phyloP scores from a whole-genome alignment of 2,113 vertebrate genomes.

The Passer montanus region DNA sequence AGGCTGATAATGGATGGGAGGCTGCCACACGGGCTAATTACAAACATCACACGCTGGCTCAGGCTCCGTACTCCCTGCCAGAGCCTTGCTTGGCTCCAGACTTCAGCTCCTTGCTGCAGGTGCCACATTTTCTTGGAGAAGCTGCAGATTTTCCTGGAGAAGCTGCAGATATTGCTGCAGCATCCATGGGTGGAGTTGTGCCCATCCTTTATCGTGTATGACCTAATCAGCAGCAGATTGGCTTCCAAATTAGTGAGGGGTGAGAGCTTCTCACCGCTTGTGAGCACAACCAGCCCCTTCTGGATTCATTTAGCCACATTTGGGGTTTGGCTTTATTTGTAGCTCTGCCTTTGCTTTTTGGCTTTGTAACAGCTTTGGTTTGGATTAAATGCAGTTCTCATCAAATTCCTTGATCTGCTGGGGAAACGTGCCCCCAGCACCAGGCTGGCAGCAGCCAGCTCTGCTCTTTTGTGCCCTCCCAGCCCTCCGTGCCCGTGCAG shows the following conservation, averaged over 20 bases:
- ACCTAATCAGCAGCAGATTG: background rate
- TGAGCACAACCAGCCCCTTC: background rate
- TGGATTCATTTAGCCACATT: fast-evolving
- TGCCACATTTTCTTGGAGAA: background rate
- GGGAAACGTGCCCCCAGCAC: background rate
- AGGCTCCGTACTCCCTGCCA: background rate
- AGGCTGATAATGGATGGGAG: constrained; percentile 8
- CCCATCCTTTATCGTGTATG: background rate
- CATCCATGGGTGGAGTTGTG: fast-evolving
- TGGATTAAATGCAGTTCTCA: background rate
- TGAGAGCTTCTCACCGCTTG: background rate
- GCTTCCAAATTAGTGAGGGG: background rate
- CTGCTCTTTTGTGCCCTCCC: background rate
- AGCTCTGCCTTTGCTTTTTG: background rate
- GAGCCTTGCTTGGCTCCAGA: background rate
- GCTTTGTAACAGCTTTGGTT: background rate
- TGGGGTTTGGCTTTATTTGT: background rate
- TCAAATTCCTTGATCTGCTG: fast-evolving
- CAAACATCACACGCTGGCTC: background rate
- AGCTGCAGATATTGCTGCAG: background rate
- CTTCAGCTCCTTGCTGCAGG: background rate
- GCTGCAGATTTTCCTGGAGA: background rate
- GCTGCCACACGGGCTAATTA: constrained; percentile 24
- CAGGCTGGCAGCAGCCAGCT: background rate
- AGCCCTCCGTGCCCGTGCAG: background rate